Percentiles rank a stretch among this genome's conserved stretches.
These are phyloP conservation scores for Acheta domesticus DNA, from an alignment of 2,888 invertebrate genomes.

Conservation along the genomic window DNA sequence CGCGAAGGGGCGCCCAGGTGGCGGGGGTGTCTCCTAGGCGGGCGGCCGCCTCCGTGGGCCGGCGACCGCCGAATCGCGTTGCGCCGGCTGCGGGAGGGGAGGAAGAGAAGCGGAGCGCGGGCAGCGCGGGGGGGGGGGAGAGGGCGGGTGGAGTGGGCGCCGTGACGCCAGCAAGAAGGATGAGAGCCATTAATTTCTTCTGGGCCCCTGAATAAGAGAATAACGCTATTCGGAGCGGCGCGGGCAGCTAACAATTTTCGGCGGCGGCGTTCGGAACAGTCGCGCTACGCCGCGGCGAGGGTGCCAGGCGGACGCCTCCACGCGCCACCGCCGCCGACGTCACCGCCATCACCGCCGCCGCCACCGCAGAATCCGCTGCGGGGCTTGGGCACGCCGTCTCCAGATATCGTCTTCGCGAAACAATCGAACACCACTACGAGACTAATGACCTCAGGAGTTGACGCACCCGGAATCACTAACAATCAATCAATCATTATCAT, in stretches of 20 bases:
- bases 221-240: conserved; percentile 18
- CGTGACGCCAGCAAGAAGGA: conserved; percentile 10
- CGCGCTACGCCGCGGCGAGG: neutral
- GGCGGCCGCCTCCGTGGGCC: neutral
- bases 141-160: neutral
- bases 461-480: too few species aligned
- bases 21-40: neutral
- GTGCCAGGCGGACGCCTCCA: neutral
- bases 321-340: neutral
- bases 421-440: too few species aligned
- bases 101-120: neutral
- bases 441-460: too few species aligned
- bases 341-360: neutral
- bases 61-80: neutral
- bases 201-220: conserved; percentile 18
- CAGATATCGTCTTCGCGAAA: too few species aligned
- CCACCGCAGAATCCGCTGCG: neutral
- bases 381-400: neutral
- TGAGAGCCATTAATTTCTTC: conserved; percentile 1
- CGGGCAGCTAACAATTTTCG: conserved; percentile 2
- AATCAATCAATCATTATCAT: too few species aligned
- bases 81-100: neutral
- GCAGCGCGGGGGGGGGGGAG: neutral
- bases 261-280: conserved; percentile 1
- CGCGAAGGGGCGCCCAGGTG: too few species aligned